Evolutionary conservation across 2,113 vertebrate species (phyloP), one percentile per base, ranked within the genome.

Genomic region (Cnemophilus loriae): DNA sequence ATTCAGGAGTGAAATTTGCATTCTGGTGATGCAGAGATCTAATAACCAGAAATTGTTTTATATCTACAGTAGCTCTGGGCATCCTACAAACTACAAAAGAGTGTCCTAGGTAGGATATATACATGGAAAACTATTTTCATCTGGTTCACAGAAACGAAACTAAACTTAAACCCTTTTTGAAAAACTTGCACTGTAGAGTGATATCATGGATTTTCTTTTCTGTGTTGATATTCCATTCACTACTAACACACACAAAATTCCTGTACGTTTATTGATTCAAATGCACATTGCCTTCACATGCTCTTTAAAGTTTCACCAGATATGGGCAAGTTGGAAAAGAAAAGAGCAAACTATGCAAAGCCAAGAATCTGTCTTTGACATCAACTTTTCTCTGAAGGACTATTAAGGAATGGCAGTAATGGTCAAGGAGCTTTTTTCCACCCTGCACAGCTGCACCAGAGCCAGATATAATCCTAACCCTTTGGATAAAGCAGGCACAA

Each of bases 21-120:
- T 97, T 92, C 96, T 81, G 94, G 95, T 83, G 76, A 91, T 90
- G 53, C 79, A 84, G 70, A 78, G 84, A 94, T 89, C 96, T 97
- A 63, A 79, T 74, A 96, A 95, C 73, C 71, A 93, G 93, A 96
- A 96, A 83, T 49, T 79, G 70, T 68, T 97, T 90, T 91, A 63
- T 84, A 96, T 89, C 71, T 79, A 73, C 53, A 96, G 67, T 94
- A 89, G 94, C 82, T 95, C 64, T 76, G 77, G 73, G 96, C 83
- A 88, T 60, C 27, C 49, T 89, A 79, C 79, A 92, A 91, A 83
- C 85, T 64, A 76, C 47, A 93, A 67, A 91, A 92, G 24, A 63
- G 23, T 64, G 49, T 87, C 60, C 80, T 87, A 78, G 69, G 69
- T 70, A 64, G 60, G 59, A 59, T 49, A 85, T 37, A 84, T 18